Base-by-base conservation (phyloP, 2,888 invertebrate species). In the Mesochorus sp. region DNA sequence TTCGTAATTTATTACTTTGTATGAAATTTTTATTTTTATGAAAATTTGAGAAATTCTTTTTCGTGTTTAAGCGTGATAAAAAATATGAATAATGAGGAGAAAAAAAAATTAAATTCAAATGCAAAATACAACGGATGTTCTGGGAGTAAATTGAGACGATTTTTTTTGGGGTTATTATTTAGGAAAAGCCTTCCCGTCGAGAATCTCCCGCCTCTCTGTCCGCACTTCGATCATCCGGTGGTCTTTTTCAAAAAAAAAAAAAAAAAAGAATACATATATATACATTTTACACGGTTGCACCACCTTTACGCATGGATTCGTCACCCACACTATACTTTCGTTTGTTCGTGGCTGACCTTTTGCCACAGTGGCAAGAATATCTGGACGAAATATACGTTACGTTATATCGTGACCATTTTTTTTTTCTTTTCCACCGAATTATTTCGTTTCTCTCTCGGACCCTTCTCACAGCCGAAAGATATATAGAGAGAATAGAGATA, bases 401-500 rank as follows among this genome's bases (percentile, higher is more conserved):
- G 70, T 78, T 61, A 73, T 74, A 59, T 70, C 64, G 74, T 77
- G 72, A 74, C 78, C 70, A 66, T 74, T 74, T 53, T 71, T 71
- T 42, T 42, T 71, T 62, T 57, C 67, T 64, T n/a, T n/a, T n/a
- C 44, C 17, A n/a, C 51, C 6, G 67, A 34, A 37, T 19, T 6
- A 37, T 31, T 31, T 19, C 3, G n/a, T 49, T 59, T 51, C 31
- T 26, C 57, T 34, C 17, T 17, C 44, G 55, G 8, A n/a, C n/a
- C n/a, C n/a, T 55, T 39, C 8, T 8, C 39, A 12, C 26, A 70
- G 62, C 21, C 12, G 37, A 62, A 34, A 47, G 17, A 55, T 26
- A 53, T 3, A 37, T 19, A 17, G 42, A 42, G n/a, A 59, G 10
- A 4, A 21, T 4, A 39, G 14, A 12, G 57, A 31, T 8, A 37